Base-by-base conservation (phyloP, 2,888 invertebrate genomes). In the Cosmorhoe ocellata region DNA sequence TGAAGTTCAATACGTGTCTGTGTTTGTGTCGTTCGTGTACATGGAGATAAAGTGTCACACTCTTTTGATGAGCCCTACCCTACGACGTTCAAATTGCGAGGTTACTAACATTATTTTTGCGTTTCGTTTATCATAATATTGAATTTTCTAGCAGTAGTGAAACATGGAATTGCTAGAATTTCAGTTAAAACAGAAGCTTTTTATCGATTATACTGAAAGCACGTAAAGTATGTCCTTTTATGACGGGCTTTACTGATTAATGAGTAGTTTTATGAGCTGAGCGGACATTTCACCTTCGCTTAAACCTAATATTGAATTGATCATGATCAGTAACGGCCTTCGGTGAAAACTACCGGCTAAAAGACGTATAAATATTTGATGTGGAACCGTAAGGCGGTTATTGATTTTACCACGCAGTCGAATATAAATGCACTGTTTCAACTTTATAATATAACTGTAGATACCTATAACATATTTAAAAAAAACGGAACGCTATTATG, bases 391-490 rank as follows among this genome's bases (percentile, higher is more conserved):
- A 67, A 51, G 61, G 57, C 63, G 45, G 51, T 61, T 84, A 84
- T 84, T 78, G 81, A 84, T 84, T 81, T 75, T 74, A 61, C 66
- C 60, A 67, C 62, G 36, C 66, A 62, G 44, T 55, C 61, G 59
- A 61, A 64, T 55, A 57, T 58, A 4, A 64, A 61, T 70, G 64
- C 69, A 68, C 56, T 58, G 58, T 58, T 1, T 24, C 1, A 7
- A 18, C n/a, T n/a, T n/a, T n/a, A n/a, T n/a, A n/a, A n/a, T n/a
- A n/a, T n/a, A n/a, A n/a, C n/a, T n/a, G n/a, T n/a, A n/a, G n/a
- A n/a, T n/a, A n/a, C n/a, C n/a, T n/a, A n/a, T n/a, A n/a, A n/a
- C n/a, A n/a, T n/a, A n/a, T n/a, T n/a, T n/a, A n/a, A n/a, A n/a
- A n/a, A n/a, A n/a, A n/a, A n/a, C n/a, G n/a, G n/a, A n/a, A n/a